Evolutionary conservation across 2,113 vertebrate genomes (phyloP).

Genomic region (Atrichornis clamosus): DNA sequence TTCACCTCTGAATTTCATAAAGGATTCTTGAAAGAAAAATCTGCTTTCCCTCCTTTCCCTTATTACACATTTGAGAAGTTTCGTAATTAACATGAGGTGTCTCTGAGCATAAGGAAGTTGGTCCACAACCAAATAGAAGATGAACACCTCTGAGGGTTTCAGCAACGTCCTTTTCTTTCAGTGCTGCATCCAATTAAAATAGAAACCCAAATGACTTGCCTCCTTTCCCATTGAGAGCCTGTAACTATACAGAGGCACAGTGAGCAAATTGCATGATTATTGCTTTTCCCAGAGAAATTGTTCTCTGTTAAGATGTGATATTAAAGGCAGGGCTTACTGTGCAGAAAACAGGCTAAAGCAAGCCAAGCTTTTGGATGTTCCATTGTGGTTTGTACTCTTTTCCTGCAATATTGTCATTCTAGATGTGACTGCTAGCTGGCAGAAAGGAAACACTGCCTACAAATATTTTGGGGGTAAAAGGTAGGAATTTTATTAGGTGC

Average conservation of each 20-base stretch:
- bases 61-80: neutral
- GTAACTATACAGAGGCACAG: neutral
- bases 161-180: neutral
- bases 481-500: neutral
- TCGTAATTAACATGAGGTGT: neutral
- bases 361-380: constrained; percentile 33
- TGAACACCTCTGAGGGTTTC: neutral
- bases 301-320: constrained; percentile 52
- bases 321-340: constrained; percentile 56
- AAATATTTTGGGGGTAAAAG: neutral
- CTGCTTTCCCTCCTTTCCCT: neutral
- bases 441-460: neutral
- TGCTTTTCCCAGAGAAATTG: constrained; percentile 46
- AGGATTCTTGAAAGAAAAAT: neutral
- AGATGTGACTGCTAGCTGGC: neutral
- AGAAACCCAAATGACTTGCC: constrained; percentile 7
- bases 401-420: neutral
- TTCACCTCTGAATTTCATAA: neutral
- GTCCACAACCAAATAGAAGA: neutral
- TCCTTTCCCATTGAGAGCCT: constrained; percentile 20
- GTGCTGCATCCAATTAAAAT: constrained; percentile 20
- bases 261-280: constrained; percentile 37
- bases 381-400: neutral
- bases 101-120: neutral
- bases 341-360: constrained; percentile 56